Conservation (phyloP, 2,888 invertebrate genomes). For the Eupelmus urozonus region DNA sequence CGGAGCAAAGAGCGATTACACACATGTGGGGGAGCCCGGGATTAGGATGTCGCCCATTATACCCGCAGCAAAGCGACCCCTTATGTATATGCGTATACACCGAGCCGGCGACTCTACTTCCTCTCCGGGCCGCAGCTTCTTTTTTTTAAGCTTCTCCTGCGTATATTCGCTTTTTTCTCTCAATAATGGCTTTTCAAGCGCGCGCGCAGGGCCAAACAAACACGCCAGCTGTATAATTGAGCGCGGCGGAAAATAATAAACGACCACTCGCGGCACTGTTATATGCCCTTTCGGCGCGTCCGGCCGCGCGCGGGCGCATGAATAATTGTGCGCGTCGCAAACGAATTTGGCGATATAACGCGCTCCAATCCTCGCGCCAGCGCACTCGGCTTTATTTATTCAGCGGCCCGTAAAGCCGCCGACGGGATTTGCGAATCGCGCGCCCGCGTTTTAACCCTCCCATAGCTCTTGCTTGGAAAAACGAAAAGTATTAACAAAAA, state of each 20-base stretch:
- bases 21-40: conserved; percentile 71
- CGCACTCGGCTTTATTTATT: conserved; percentile 68
- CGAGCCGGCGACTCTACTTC: background rate
- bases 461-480: background rate
- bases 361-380: conserved; percentile 40
- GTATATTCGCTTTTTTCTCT: too few relatives aligned
- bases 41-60: conserved; percentile 78
- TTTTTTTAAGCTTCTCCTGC: conserved; percentile 52
- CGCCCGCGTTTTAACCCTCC: background rate
- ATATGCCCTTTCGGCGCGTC: too few relatives aligned
- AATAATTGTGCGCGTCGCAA: conserved; percentile 74
- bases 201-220: too few relatives aligned
- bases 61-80: conserved; percentile 70
- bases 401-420: conserved; percentile 68
- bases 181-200: background rate
- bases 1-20: conserved; percentile 66
- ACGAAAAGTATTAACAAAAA: background rate
- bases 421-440: conserved; percentile 68
- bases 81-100: background rate
- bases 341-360: conserved; percentile 69
- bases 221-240: too few relatives aligned
- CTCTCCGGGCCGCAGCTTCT: background rate
- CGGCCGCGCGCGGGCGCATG: conserved; percentile 65
- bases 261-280: too few relatives aligned
- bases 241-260: too few relatives aligned